Base-by-base conservation (phyloP, 2,113 vertebrate genomes). In the Arothron firmamentum region DNA sequence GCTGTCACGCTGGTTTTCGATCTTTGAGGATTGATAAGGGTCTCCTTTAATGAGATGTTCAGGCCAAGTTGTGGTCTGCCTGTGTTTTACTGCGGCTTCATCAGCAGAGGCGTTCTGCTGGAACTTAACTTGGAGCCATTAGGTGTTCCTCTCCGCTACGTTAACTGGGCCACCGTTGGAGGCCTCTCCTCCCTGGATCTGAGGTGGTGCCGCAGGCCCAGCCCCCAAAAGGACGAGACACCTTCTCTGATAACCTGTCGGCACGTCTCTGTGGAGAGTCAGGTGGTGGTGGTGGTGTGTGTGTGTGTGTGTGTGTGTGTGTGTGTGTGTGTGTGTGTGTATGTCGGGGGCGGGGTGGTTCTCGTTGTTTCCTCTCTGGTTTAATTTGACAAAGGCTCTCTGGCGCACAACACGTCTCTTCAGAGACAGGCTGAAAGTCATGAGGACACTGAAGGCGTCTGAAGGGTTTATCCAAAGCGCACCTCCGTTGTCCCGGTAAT, bases 341-440 rank as follows among this genome's bases (percentile, higher is more conserved):
- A n/a, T n/a, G n/a, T n/a, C n/a, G n/a, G n/a, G n/a, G n/a, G n/a
- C n/a, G n/a, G 53, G 28, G 28, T 3, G 28, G 1, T 31, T 75
- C 77, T 74, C 84, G 77, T 79, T 87, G 84, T 84, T 89, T 88
- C 85, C 85, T 81, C 76, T 79, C 77, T 74, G 77, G 83, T 88
- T 84, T 86, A 87, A 86, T 87, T 83, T 91, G 89, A 90, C 88
- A 86, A 88, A 90, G 86, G 84, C 85, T 86, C 79, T 65, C 78
- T 88, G 85, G 85, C 85, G 87, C 80, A 84, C 70, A 84, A 78
- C 79, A 60, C 59, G 80, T 85, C 81, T 90, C 88, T 88, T 81
- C 83, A 84, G 85, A 90, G 84, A 88, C 74, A 34, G 18, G 82
- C 85, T 88, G 85, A 88, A 90, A 86, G 87, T 90, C 87, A 87